These are phyloP conservation scores for Chelmon rostratus DNA, from an alignment of 2,797 vertebrate genomes.

Conservation along the genomic window DNA sequence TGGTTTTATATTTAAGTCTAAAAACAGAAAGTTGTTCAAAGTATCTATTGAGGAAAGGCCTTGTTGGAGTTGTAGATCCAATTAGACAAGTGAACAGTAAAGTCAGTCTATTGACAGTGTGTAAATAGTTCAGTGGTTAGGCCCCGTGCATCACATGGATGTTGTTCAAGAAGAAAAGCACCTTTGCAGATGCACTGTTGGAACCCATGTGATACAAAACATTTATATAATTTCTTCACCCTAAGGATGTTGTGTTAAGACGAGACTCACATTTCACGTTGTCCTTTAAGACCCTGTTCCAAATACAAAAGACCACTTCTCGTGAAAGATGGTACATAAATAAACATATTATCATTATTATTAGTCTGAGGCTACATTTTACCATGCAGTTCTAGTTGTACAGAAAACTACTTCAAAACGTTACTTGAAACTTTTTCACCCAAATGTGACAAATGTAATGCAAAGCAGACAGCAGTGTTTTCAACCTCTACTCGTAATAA, in stretches of 20 bases:
- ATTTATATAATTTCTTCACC: not conserved
- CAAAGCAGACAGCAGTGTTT: not conserved
- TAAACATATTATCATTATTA: too few relatives aligned
- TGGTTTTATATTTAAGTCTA: not conserved
- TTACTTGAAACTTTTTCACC: not conserved
- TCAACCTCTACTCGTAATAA: not conserved
- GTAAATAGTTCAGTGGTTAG: slow-evolving; percentile 21
- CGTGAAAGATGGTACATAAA: not conserved
- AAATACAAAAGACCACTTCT: slow-evolving; percentile 30
- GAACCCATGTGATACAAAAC: slow-evolving; percentile 17
- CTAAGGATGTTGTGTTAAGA: slow-evolving; percentile 14
- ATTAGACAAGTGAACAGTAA: slow-evolving; percentile 19
- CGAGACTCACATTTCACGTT: slow-evolving; percentile 3
- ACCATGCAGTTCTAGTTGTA: not conserved
- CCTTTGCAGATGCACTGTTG: slow-evolving; percentile 6
- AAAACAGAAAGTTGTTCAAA: not conserved
- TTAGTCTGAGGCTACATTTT: not conserved
- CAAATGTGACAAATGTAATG: not conserved
- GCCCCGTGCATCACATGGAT: slow-evolving; percentile 14
- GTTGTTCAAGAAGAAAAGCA: slow-evolving; percentile 12
- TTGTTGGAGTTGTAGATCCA: not conserved
- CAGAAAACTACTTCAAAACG: not conserved
- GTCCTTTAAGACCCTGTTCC: slow-evolving; percentile 11
- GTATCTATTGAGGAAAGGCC: not conserved
- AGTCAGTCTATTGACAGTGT: slow-evolving; percentile 5